Percentiles rank a stretch among this genome's conserved stretches.
phyloP scores from a whole-genome alignment of 1,140 invertebrate species.

The Neodiprion pinetum region DNA sequence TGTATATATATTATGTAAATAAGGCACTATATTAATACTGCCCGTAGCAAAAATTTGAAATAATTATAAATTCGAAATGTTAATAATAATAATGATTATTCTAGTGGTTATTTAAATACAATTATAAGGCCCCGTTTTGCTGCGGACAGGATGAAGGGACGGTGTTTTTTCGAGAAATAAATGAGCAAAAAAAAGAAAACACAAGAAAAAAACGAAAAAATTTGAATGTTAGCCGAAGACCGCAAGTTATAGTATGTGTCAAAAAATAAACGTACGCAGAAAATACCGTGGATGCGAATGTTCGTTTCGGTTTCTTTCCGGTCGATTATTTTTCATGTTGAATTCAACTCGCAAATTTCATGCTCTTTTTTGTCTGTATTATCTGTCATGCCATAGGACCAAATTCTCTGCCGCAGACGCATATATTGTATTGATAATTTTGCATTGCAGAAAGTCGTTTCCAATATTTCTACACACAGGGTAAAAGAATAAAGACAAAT shows the following conservation, averaged over 20 bases:
- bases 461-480: conserved; percentile 5
- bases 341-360: not conserved
- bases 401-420: conserved; percentile 40
- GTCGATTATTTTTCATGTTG: conserved; percentile 17
- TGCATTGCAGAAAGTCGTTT: not conserved
- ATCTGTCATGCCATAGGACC: conserved; percentile 41
- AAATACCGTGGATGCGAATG: conserved; percentile 29
- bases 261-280: conserved; percentile 46
- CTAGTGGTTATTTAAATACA: not conserved
- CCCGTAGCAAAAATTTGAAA: conserved; percentile 7
- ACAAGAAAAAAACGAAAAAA: conserved; percentile 22
- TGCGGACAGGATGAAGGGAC: conserved; percentile 29
- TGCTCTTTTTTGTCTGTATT: conserved; percentile 27
- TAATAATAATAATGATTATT: conserved; percentile 9
- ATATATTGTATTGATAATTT: not conserved
- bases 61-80: conserved; percentile 26
- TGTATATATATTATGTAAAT: conserved; percentile 16
- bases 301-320: conserved; percentile 27
- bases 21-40: conserved; percentile 14
- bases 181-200: conserved; percentile 23
- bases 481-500: conserved; percentile 2
- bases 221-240: conserved; percentile 5
- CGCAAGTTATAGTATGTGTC: conserved; percentile 37
- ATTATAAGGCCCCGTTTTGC: conserved; percentile 20
- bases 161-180: not conserved